Evolutionary conservation across 2,797 vertebrate genomes (phyloP).

Genomic region (Pteronotus mesoamericanus): DNA sequence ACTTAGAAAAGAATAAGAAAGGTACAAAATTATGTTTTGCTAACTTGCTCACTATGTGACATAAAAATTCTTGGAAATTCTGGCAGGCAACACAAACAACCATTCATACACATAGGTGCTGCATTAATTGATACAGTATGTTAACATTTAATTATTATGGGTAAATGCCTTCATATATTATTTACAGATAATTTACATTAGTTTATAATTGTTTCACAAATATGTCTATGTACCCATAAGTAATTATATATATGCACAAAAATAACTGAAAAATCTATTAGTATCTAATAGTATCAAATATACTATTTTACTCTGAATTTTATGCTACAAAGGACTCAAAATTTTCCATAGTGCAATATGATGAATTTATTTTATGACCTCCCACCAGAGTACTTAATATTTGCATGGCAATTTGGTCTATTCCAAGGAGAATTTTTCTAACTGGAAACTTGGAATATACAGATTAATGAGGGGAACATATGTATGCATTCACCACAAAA

Average conservation of each 20-base stretch:
- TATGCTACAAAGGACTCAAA: not conserved
- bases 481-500: not conserved
- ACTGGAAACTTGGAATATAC: not conserved
- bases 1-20: not conserved
- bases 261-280: not conserved
- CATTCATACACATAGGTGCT: not conserved
- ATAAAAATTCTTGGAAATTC: not conserved
- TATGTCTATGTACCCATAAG: not conserved
- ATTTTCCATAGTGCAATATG: not conserved
- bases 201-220: not conserved
- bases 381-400: not conserved
- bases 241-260: not conserved
- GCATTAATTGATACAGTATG: not conserved
- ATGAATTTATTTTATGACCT: not conserved
- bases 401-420: not conserved
- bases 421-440: not conserved
- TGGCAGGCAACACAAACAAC: not conserved
- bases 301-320: not conserved
- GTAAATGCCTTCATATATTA: not conserved
- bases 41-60: not conserved
- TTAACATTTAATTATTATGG: not conserved
- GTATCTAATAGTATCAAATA: no score
- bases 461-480: not conserved
- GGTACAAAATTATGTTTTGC: not conserved
- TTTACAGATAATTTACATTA: not conserved